phyloP scores from a whole-genome alignment of 1,140 invertebrate species.

The Drosophila novamexicana region DNA sequence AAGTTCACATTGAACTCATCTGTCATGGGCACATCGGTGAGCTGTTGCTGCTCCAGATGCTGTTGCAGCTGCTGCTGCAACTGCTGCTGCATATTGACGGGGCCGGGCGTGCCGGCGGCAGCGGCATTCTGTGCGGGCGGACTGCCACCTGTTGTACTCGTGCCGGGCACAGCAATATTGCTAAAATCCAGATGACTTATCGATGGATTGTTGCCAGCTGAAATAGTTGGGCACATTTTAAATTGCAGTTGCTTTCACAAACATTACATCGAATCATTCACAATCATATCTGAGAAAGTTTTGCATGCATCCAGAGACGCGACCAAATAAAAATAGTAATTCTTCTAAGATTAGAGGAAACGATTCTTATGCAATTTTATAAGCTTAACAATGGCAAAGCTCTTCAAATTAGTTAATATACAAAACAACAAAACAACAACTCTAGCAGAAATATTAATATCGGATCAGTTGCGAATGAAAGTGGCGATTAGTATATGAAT shows the following conservation, averaged over 20 bases:
- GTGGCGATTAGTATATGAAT: no score
- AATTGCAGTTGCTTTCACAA: not conserved
- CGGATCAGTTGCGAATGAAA: no score
- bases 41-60: conserved; percentile 85
- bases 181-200: conserved; percentile 91
- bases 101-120: conserved; percentile 18
- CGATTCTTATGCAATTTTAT: no score
- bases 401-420: no score
- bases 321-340: no score
- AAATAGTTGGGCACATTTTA: not conserved
- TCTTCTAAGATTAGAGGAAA: no score
- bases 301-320: no score
- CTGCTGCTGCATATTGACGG: conserved; percentile 20
- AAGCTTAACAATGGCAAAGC: no score
- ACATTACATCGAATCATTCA: no score
- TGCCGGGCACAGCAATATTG: conserved; percentile 91
- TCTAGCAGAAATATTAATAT: no score
- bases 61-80: conserved; percentile 33
- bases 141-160: conserved; percentile 65
- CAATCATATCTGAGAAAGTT: no score
- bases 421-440: no score
- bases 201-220: conserved; percentile 37
- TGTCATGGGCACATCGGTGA: conserved; percentile 68
- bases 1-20: conserved; percentile 82
- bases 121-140: conserved; percentile 42